These are phyloP conservation scores for Nannospalax galili DNA, from an alignment of 2,113 vertebrate species.

Conservation along the genomic window DNA sequence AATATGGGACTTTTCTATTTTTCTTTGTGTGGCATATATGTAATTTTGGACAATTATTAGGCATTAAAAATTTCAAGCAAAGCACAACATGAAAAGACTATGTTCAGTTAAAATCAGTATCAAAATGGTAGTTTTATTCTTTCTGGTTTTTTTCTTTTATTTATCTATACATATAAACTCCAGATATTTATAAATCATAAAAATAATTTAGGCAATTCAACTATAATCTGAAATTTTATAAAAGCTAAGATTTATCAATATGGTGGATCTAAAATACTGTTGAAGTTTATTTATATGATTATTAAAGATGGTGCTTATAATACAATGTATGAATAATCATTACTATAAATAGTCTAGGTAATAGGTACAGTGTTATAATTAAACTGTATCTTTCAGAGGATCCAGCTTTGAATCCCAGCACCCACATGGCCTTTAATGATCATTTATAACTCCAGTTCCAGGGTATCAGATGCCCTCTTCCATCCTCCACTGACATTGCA, in stretches of 20 bases:
- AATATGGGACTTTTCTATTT: rapidly evolving
- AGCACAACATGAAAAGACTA: neutral
- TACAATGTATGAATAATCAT: neutral
- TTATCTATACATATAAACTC: no score
- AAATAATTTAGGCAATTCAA: neutral
- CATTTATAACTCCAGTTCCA: no score
- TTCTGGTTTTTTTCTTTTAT: neutral
- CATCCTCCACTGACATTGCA: no score
- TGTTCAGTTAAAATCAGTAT: neutral
- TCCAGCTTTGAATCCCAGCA: no score
- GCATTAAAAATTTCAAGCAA: neutral
- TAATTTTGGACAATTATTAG: neutral
- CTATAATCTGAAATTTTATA: neutral
- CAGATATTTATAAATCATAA: no score
- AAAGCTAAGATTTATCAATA: neutral
- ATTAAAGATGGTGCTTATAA: neutral
- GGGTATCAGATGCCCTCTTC: no score
- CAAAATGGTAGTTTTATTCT: neutral
- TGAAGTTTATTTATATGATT: neutral
- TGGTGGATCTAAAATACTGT: neutral
- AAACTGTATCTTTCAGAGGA: no score
- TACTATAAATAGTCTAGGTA: neutral
- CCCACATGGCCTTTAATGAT: no score
- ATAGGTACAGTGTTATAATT: no score
- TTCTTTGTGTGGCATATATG: neutral